Conservation (phyloP, 2,113 vertebrate genomes). For the Daboia siamensis region DNA sequence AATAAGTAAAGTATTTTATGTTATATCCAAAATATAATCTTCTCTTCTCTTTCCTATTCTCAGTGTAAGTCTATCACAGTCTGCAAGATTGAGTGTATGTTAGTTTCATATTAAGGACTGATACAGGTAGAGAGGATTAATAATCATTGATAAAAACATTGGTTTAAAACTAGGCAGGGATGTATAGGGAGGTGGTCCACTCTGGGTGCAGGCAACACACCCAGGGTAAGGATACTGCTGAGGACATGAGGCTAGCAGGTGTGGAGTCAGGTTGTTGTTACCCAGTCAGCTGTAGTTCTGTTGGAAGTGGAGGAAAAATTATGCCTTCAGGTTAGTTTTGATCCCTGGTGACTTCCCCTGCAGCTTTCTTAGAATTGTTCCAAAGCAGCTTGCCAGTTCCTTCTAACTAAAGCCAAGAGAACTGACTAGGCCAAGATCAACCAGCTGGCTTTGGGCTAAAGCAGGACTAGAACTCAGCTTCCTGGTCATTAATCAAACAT, state of each 20-base stretch:
- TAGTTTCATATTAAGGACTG: neutral
- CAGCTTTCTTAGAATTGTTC: neutral
- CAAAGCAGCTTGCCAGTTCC: neutral
- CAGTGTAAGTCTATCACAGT: neutral
- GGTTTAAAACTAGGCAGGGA: neutral
- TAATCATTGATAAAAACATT: neutral
- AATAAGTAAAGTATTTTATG: neutral
- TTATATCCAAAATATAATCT: neutral
- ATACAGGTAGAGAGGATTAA: neutral
- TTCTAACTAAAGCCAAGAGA: neutral
- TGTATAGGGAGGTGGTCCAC: neutral
- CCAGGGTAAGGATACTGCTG: neutral
- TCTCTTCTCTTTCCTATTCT: neutral
- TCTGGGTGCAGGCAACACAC: too few relatives aligned
- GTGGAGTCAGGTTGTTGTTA: neutral
- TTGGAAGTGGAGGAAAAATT: neutral
- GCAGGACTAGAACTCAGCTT: neutral
- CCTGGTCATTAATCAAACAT: neutral
- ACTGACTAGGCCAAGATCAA: neutral
- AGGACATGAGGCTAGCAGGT: neutral
- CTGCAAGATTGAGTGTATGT: too few relatives aligned
- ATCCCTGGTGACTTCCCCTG: neutral
- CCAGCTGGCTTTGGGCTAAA: neutral
- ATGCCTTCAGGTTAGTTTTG: neutral
- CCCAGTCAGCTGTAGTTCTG: neutral